Evolutionary conservation across 2,888 invertebrate species (phyloP), one percentile per base, ranked within the genome.

Genomic region (Clostera curtula): DNA sequence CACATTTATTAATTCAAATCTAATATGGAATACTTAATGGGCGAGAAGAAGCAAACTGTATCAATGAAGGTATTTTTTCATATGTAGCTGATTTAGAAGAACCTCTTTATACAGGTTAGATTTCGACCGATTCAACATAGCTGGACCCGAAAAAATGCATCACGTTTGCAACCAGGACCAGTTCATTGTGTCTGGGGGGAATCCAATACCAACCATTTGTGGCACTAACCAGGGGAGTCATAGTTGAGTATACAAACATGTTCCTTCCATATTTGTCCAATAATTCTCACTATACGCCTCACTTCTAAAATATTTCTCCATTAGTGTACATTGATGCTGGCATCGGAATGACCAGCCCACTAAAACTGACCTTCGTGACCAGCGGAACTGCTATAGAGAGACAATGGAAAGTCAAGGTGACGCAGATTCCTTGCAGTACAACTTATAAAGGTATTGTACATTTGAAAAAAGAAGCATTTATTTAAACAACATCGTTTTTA

Each of bases 311-410:
- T 29, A 33, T n/a, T n/a, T n/a, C n/a, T n/a, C n/a, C n/a, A n/a
- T n/a, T n/a, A 95, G 95, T 95, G 90, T 95, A 94, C 61, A 86
- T 95, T 15, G 93, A 93, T 51, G 92, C 93, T 1, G 94, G 94
- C 0, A 67, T 88, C 1, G 91, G 91, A 0, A 82, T 85, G 11
- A 91, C 90, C 13, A 93, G 90, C 63, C 93, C 95, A 0, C 88
- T 94, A 17, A 92, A 92, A 5, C 61, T 95, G 26, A 93, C 94
- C 0, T 88, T 94, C 16, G 91, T 95, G 2, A 93, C 93, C 1
- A 93, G 92, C 45, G 93, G 93, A 1, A 86, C 83, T 5, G 83
- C 90, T 0, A 92, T 89, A 53, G 86, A 90, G 4, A 86, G 95
- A 16, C 86, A 87, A 10, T 95, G 94, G 94, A 93, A 93, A 56